phyloP scores from a whole-genome alignment of 2,888 invertebrate species.

The Andrena dorsata region DNA sequence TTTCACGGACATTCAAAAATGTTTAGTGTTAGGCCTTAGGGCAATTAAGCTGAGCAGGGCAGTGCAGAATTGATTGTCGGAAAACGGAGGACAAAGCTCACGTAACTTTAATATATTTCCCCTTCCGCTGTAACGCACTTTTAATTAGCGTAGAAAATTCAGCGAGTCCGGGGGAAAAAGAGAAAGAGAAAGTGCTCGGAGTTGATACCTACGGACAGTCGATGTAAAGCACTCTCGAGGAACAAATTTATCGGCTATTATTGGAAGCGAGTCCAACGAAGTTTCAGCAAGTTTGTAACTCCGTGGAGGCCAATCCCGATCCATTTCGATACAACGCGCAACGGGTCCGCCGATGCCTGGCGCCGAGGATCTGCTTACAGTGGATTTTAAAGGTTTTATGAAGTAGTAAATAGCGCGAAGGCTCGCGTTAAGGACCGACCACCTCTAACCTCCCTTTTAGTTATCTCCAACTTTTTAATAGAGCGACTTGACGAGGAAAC shows the following conservation, averaged over 20 bases:
- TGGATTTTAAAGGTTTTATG: conserved; percentile 76
- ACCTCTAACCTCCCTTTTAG: conserved; percentile 49
- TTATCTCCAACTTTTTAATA: conserved; percentile 80
- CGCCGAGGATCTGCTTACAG: conserved; percentile 43
- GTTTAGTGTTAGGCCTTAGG: no score
- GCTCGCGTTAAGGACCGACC: conserved; percentile 70
- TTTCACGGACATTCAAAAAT: no score
- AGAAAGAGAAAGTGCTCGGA: neutral
- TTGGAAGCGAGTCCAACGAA: conserved; percentile 26
- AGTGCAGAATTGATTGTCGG: neutral
- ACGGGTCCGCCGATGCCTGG: conserved; percentile 23
- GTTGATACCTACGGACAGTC: conserved; percentile 5
- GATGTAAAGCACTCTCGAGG: conserved; percentile 18
- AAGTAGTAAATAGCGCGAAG: conserved; percentile 74
- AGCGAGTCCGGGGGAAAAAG: neutral
- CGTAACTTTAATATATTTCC: conserved; percentile 9
- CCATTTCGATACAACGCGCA: neutral
- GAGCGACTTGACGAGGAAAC: conserved; percentile 61
- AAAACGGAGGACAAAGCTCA: neutral
- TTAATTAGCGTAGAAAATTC: conserved; percentile 23
- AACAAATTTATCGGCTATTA: conserved; percentile 70
- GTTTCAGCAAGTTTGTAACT: conserved; percentile 27
- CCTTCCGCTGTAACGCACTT: conserved; percentile 14
- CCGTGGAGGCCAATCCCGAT: conserved; percentile 23
- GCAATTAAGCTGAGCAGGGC: no score